Conservation (phyloP, 2,888 invertebrate species). For the Thera obeliscata region DNA sequence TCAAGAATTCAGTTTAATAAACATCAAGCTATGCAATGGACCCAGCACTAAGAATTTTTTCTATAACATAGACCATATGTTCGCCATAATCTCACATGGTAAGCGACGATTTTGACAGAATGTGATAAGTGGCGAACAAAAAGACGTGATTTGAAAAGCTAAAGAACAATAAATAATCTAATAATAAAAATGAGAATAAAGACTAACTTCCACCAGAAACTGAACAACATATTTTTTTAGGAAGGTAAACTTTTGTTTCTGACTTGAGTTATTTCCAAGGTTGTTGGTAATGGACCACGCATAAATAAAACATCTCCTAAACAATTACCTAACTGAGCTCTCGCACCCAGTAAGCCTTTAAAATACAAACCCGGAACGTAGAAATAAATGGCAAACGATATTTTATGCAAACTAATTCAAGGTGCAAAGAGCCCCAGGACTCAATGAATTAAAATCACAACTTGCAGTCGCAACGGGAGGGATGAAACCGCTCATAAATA, state of each 20-base stretch:
- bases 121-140: no score
- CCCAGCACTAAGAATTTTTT: no score
- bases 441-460: constrained; percentile 81
- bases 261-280: not conserved
- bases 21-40: no score
- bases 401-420: constrained; percentile 80
- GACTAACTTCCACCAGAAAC: no score
- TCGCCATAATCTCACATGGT: no score
- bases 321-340: constrained; percentile 28
- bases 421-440: constrained; percentile 76
- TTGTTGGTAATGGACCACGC: constrained; percentile 20
- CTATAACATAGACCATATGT: no score
- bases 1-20: no score
- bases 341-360: constrained; percentile 53
- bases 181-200: no score
- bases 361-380: constrained; percentile 60
- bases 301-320: constrained; percentile 26
- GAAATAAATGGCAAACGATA: constrained; percentile 73
- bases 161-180: no score
- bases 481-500: constrained; percentile 80
- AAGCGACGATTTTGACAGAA: no score
- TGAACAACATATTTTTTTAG: not conserved
- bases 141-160: no score
- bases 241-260: constrained; percentile 1
- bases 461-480: constrained; percentile 72